Evolutionary conservation across 2,113 vertebrate genomes (phyloP), one percentile per base, ranked within the genome.

Genomic region (Anolis sagrei): DNA sequence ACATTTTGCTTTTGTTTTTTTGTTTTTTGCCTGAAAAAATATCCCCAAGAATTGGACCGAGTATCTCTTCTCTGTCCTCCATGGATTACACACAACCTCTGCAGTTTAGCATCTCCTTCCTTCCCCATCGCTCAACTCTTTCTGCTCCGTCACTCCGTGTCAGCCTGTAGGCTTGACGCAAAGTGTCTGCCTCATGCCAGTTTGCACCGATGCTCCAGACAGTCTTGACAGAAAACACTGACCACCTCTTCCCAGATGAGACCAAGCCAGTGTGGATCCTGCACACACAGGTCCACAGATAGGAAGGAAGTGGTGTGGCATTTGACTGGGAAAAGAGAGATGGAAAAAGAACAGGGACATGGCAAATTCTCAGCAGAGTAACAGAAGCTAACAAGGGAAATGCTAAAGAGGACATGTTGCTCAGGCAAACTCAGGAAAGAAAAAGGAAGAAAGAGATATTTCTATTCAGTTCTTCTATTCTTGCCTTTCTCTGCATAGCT

Each of bases 141-240:
- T 91, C 93, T 91, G 90, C 90, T 93, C 89, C 0, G 0, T 91
- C 91, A 70, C 90, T 78, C 84, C 1, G 0, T 0, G 0, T 88
- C 92, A 93, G 84, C 75, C 82, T 82, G 76, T 49, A 54, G 74
- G 72, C 78, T 89, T 89, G 90, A 93, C 2, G 62, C 16, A 1
- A 14, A 54, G 54, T 1, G 29, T 72, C 90, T 73, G 83, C 86
- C 80, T 79, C 84, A 84, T 51, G 1, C 0, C 0, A 79, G 68
- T 76, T 51, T 88, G 54, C 29, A 18, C 5, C 70, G 18, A 62
- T 13, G 74, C 34, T 79, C 79, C 0, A 0, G 62, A 61, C 13
- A 36, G 29, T 21, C 54, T 51, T 61, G 0, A 1, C 79, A 70
- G 76, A 3, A 0, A 0, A 0, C 29, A 8, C 8, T 0, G 0